Evolutionary conservation across 2,888 invertebrate species (phyloP).

Genomic region (Sympetrum striolatum): DNA sequence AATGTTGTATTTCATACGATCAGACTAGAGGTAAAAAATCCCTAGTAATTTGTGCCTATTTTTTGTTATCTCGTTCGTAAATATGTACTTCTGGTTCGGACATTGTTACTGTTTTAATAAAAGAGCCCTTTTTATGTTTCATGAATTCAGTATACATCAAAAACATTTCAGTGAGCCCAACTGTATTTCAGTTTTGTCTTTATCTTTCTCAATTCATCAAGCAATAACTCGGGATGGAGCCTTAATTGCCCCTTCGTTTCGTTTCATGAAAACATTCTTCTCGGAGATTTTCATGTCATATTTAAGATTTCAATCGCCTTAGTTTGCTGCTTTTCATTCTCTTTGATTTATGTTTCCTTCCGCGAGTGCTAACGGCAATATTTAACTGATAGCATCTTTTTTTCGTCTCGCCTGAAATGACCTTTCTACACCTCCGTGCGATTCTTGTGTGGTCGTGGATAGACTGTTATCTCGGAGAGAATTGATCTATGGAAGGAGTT

Average conservation of each 20-base stretch:
- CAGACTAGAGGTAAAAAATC: too few relatives aligned
- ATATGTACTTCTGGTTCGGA: background rate
- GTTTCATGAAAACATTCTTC: background rate
- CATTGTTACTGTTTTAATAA: background rate
- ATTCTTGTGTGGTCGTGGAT: background rate
- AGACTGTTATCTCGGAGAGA: background rate
- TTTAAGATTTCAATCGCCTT: background rate
- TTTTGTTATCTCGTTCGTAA: background rate
- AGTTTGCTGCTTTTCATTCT: background rate
- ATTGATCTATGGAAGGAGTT: background rate
- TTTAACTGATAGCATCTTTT: background rate
- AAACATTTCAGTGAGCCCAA: background rate
- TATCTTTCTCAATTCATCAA: background rate
- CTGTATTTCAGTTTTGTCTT: background rate
- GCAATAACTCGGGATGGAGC: background rate
- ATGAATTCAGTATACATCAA: background rate
- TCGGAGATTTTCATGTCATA: too few relatives aligned
- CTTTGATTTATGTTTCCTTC: background rate
- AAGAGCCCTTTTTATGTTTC: background rate
- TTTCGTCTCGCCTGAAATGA: background rate
- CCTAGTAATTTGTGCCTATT: too few relatives aligned
- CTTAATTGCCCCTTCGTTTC: background rate
- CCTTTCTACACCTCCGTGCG: background rate
- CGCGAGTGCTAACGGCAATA: background rate
- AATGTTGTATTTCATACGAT: too few relatives aligned